These are phyloP conservation scores for Meteorus sp. DNA, from an alignment of 1,140 invertebrate species.

Conservation along the genomic window DNA sequence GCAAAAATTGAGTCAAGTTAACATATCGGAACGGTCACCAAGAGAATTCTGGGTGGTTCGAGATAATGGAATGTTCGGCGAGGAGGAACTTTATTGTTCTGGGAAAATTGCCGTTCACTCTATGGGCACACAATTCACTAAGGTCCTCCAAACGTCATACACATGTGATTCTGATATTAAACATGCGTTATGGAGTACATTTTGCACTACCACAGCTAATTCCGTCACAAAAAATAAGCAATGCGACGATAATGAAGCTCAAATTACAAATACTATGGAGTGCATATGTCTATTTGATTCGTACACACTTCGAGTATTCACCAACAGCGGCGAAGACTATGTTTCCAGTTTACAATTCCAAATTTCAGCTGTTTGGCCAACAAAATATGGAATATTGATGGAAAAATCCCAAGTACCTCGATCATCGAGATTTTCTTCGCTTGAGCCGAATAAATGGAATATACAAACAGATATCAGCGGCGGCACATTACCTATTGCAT, in stretches of 20 bases:
- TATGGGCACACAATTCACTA: conserved; percentile 58
- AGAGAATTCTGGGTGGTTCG: conserved; percentile 74
- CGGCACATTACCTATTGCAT: conserved; percentile 59
- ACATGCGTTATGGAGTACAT: conserved; percentile 81
- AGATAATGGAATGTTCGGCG: conserved; percentile 58
- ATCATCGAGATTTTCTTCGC: conserved; percentile 40
- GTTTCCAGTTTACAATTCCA: conserved; percentile 82
- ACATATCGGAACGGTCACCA: conserved; percentile 65
- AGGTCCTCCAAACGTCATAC: conserved; percentile 66
- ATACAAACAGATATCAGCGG: conserved; percentile 36
- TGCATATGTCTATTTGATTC: conserved; percentile 78
- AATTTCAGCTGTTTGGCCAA: conserved; percentile 70
- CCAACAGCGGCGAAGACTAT: conserved; percentile 80
- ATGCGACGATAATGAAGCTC: conserved; percentile 37
- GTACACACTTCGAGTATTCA: conserved; percentile 77
- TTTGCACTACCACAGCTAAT: conserved; percentile 64
- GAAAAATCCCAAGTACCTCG: conserved; percentile 61
- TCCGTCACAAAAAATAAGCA: conserved; percentile 48
- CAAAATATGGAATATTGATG: conserved; percentile 76
- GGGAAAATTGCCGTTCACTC: conserved; percentile 83
- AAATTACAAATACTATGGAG: conserved; percentile 44
- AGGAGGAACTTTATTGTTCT: conserved; percentile 89
- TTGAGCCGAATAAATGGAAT: conserved; percentile 44
- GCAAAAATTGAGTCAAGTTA: conserved; percentile 74
- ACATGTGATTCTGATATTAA: conserved; percentile 79